These are phyloP conservation scores for Drosophila sechellia DNA, from an alignment of 1,140 invertebrate species.

Conservation along the genomic window DNA sequence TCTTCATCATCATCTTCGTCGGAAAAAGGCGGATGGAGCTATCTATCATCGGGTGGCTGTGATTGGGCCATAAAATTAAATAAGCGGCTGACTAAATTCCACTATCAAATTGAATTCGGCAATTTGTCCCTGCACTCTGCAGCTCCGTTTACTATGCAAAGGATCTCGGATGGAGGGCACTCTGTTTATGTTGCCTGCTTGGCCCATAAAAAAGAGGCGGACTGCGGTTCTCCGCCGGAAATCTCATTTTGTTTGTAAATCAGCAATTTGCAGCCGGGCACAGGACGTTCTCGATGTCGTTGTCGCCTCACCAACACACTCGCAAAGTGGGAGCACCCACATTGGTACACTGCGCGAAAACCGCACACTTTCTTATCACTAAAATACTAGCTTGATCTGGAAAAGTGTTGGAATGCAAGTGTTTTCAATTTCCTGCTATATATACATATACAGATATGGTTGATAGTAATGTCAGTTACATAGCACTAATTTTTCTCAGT, in stretches of 20 bases:
- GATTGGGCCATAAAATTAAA: slow-evolving; percentile 74
- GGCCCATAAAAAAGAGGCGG: slow-evolving; percentile 54
- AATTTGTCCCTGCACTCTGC: slow-evolving; percentile 68
- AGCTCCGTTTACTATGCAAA: slow-evolving; percentile 70
- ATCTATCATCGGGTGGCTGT: slow-evolving; percentile 38
- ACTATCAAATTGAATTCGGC: slow-evolving; percentile 81
- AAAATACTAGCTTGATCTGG: too few species aligned
- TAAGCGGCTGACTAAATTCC: slow-evolving; percentile 71
- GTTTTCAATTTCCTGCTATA: too few species aligned
- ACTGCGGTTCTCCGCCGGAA: slow-evolving; percentile 56
- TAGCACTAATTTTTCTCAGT: slow-evolving; percentile 12
- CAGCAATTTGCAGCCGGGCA: slow-evolving; percentile 77
- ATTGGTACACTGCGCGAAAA: slow-evolving; percentile 11
- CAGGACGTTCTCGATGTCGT: slow-evolving; percentile 57
- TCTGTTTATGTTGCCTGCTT: slow-evolving; percentile 59
- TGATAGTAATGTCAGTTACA: too few species aligned
- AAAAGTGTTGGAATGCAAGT: too few species aligned
- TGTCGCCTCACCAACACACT: slow-evolving; percentile 44
- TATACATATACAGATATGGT: too few species aligned
- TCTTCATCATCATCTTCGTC: not conserved
- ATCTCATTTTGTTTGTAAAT: slow-evolving; percentile 83
- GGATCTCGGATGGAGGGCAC: slow-evolving; percentile 31
- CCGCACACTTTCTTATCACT: too few species aligned
- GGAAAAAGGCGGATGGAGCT: not conserved
- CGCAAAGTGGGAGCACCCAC: slow-evolving; percentile 12